Evolutionary conservation across 2,888 invertebrate genomes (phyloP), one percentile per base, ranked within the genome.

Genomic region (Eristalis pertinax): DNA sequence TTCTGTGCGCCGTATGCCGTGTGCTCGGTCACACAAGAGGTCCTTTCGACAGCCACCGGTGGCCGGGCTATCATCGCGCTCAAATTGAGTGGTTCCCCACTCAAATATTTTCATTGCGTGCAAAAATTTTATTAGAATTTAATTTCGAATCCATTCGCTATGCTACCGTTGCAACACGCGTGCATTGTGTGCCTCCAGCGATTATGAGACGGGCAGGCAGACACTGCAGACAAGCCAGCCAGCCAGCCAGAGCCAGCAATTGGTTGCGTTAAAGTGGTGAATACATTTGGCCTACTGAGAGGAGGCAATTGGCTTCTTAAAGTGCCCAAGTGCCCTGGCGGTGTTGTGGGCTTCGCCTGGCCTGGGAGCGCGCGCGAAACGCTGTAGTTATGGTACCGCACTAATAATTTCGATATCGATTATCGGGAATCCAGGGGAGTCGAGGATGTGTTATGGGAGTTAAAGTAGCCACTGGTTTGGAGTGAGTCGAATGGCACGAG

Each of bases 121-220:
- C 90, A 89, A 90, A 90, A 91, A 90, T 91, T 90, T 91, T 90
- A 91, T 90, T 91, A 90, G 89, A 91, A 90, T 89, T 90, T 90
- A 87, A 87, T 87, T 84, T 80, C 76, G 87, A 87, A 80, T 87
- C 83, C 87, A 87, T 79, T 83, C 58, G 67, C 72, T 26, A 32
- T 75, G 87, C 83, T 83, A 83, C 87, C 72, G 87, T 72, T 65
- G 74, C 69, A 82, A 79, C 74, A 83, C 86, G 86, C 86, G 78
- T 86, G 67, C 76, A 82, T 80, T 75, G 74, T 76, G 68, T 19
- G 77, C 84, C 83, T 70, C 62, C 65, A 70, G 78, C 82, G 50
- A 78, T 84, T 60, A 19, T 19, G 50, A 50, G 41, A 43, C 32
- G 64, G 22, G 29, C 24, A 60, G 64, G 32, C 50, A 32, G 56